Evolutionary conservation across 2,888 invertebrate species (phyloP).

Genomic region (Erebia ligea): DNA sequence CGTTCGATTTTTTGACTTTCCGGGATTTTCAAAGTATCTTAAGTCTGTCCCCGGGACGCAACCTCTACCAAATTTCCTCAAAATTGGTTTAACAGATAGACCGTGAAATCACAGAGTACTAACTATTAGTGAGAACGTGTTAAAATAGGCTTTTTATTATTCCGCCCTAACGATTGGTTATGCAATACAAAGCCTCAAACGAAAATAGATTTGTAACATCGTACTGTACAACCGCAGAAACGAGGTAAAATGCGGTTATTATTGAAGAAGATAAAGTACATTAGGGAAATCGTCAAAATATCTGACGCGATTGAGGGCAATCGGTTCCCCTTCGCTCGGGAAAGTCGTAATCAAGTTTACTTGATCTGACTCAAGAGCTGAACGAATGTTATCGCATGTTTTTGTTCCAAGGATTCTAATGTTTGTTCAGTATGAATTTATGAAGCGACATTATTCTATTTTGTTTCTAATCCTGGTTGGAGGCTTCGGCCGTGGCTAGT

Average conservation of each 20-base stretch:
- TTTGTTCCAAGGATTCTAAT: background rate
- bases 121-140: no score
- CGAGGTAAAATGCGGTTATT: constrained; percentile 12
- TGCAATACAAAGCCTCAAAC: no score
- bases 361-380: constrained; percentile 5
- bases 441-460: background rate
- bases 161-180: no score
- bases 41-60: no score
- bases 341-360: constrained; percentile 12
- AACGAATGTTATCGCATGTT: constrained; percentile 3
- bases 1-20: no score
- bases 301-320: constrained; percentile 10
- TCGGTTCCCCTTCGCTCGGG: constrained; percentile 6
- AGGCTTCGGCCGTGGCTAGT: no score
- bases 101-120: no score
- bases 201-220: no score
- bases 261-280: constrained; percentile 10
- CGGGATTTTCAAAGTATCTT: no score
- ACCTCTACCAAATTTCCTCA: no score
- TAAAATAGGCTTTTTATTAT: no score
- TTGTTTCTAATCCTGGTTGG: background rate
- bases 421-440: background rate
- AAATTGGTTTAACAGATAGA: no score
- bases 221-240: background rate
- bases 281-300: constrained; percentile 12